A percentile compares a stretch with the other conserved stretches of the same genome.
phyloP scores from a whole-genome alignment of 2,113 vertebrate genomes.

The Hypanus sabinus region DNA sequence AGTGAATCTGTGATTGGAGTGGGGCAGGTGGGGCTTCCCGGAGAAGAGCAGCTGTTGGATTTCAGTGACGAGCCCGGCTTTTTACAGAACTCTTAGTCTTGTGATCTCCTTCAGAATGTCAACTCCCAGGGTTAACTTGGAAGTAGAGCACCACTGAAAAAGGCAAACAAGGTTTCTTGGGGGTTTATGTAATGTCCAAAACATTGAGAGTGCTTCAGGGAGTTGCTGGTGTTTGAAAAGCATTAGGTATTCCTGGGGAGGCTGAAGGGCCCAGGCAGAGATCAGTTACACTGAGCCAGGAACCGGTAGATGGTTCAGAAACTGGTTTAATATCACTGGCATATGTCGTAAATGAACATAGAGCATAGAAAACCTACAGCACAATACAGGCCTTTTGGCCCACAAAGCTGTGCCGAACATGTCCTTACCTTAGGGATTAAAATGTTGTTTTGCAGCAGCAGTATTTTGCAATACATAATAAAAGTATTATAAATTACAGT shows the following conservation, averaged over 20 bases:
- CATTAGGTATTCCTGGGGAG: not conserved
- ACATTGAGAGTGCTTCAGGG: not conserved
- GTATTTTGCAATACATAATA: too few relatives aligned
- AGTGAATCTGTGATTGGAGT: not conserved
- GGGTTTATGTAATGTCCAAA: not conserved
- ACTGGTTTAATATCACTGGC: too few relatives aligned
- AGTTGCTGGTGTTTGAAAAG: not conserved
- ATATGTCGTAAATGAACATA: too few relatives aligned
- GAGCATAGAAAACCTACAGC: too few relatives aligned
- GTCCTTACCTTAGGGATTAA: too few relatives aligned
- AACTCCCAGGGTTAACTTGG: not conserved
- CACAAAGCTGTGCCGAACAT: too few relatives aligned
- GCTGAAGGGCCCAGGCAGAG: not conserved
- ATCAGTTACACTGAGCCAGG: not conserved
- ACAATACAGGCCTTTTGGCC: too few relatives aligned
- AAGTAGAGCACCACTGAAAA: not conserved
- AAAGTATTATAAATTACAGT: too few relatives aligned
- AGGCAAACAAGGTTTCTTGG: not conserved
- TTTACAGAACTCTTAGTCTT: not conserved
- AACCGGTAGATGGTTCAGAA: not conserved
- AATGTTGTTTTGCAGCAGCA: too few relatives aligned
- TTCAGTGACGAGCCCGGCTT: not conserved
- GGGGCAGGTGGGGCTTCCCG: not conserved
- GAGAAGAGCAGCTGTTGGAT: slow-evolving; percentile 27
- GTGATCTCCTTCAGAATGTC: not conserved